Conservation (phyloP, 2,797 vertebrate species). For the Acridotheres tristis region DNA sequence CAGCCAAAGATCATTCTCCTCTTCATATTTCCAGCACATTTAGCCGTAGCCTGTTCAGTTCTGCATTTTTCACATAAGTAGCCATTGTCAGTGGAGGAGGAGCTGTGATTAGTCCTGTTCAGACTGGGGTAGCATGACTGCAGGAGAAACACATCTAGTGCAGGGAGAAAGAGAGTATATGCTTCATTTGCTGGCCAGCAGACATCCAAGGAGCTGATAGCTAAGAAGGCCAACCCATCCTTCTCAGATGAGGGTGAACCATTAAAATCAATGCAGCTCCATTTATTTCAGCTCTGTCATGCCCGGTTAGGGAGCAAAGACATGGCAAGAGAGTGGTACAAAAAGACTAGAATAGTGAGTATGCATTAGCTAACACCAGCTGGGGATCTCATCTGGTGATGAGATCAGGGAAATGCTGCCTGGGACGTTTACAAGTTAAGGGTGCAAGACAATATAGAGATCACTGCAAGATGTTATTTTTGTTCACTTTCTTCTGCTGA, state of each 20-base stretch:
- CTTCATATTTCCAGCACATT: slow-evolving; percentile 43
- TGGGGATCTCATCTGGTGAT: not conserved
- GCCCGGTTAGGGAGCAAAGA: not conserved
- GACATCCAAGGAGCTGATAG: not conserved
- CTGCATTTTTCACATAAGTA: slow-evolving; percentile 32
- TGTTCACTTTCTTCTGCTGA: not conserved
- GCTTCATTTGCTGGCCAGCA: not conserved
- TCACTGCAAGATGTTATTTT: not conserved
- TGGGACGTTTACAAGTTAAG: not conserved
- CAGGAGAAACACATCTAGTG: not conserved
- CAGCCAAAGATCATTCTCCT: slow-evolving; percentile 44
- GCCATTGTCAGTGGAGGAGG: not conserved
- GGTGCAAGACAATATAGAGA: not conserved
- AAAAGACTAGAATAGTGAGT: not conserved
- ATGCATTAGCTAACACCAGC: not conserved
- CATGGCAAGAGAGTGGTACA: not conserved
- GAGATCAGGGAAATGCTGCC: not conserved
- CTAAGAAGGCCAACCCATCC: not conserved
- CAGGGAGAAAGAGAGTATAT: not conserved
- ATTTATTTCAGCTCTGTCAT: not conserved
- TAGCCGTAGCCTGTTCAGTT: slow-evolving; percentile 8
- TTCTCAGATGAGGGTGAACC: not conserved
- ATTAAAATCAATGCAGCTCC: not conserved
- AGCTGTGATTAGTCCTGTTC: not conserved
- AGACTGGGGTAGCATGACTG: not conserved